These are phyloP conservation scores for Drosophila navojoa DNA, from an alignment of 1,140 invertebrate species.

Conservation along the genomic window DNA sequence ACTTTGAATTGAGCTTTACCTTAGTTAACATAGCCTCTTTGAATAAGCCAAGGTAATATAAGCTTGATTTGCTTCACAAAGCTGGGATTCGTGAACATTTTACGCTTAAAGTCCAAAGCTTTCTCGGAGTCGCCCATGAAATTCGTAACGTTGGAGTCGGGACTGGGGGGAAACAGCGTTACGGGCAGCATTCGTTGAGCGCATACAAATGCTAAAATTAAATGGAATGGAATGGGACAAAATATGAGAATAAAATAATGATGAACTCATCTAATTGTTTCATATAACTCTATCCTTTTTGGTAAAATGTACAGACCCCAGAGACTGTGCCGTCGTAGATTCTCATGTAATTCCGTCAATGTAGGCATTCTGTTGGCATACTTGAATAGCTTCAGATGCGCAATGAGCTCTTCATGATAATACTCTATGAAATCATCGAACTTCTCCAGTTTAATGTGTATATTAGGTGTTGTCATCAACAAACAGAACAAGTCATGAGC, in stretches of 20 bases:
- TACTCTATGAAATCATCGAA: conserved; percentile 76
- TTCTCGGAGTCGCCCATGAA: conserved; percentile 62
- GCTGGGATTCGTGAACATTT: conserved; percentile 58
- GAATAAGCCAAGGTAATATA: conserved; percentile 73
- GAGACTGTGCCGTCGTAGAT: conserved; percentile 57
- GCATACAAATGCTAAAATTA: conserved; percentile 59
- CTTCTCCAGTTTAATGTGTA: conserved; percentile 59
- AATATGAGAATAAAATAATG: neutral
- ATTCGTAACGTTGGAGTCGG: conserved; percentile 61
- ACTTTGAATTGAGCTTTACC: neutral
- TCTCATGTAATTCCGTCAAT: conserved; percentile 56
- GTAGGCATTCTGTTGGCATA: conserved; percentile 57
- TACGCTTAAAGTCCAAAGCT: conserved; percentile 61
- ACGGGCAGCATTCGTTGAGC: conserved; percentile 67
- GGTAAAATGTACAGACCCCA: conserved; percentile 56
- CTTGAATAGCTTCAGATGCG: conserved; percentile 55
- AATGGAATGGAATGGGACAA: neutral
- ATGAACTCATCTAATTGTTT: neutral
- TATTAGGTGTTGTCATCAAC: conserved; percentile 62
- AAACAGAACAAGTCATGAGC: conserved; percentile 81
- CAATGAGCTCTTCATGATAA: conserved; percentile 64
- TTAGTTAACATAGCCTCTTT: conserved; percentile 58
- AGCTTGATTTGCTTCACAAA: conserved; percentile 66
- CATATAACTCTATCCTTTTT: neutral
- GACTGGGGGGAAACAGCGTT: conserved; percentile 53